Percentiles rank a stretch among this genome's conserved stretches.
phyloP scores from a whole-genome alignment of 2,888 invertebrate species.

The Lycocerus yunnanus region DNA sequence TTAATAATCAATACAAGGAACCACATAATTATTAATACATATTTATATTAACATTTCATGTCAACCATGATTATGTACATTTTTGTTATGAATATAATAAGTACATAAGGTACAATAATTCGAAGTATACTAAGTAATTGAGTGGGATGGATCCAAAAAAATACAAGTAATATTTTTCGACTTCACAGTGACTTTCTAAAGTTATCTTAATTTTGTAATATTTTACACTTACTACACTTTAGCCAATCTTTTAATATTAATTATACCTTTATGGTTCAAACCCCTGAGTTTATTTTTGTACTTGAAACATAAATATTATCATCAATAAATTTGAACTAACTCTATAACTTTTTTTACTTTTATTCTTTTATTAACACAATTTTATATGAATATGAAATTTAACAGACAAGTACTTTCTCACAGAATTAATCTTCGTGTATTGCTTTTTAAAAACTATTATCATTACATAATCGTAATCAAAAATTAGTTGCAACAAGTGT shows the following conservation, averaged over 20 bases:
- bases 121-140: not conserved
- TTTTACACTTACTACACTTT: not conserved
- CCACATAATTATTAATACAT: not conserved
- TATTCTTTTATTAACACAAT: not conserved
- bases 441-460: not conserved
- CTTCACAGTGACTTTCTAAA: not conserved
- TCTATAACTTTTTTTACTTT: not conserved
- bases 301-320: not conserved
- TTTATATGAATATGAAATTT: not conserved
- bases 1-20: constrained; percentile 1
- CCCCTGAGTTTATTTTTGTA: not conserved
- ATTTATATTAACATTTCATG: not conserved
- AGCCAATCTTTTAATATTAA: not conserved
- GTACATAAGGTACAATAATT: not conserved
- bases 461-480: not conserved
- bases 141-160: not conserved
- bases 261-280: not conserved
- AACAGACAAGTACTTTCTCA: not conserved
- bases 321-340: not conserved
- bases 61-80: not conserved
- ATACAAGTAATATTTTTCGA: not conserved
- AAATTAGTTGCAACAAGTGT: not conserved
- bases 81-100: not conserved
- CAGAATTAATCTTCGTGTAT: not conserved
- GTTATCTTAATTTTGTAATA: not conserved